These are phyloP conservation scores for Cremastinae sp. DNA, from an alignment of 2,888 invertebrate genomes.

Conservation along the genomic window DNA sequence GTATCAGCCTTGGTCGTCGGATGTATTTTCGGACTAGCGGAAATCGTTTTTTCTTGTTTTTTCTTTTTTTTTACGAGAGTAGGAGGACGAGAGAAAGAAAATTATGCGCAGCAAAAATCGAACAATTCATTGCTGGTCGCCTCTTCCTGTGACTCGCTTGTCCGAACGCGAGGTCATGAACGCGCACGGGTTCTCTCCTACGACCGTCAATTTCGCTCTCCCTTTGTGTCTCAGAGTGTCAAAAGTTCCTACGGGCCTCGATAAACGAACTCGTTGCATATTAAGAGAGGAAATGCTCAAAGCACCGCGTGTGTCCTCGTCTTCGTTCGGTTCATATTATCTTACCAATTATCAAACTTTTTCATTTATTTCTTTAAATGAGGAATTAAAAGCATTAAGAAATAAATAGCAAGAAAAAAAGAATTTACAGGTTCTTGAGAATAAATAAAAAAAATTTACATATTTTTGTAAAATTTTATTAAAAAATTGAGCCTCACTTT, in stretches of 20 bases:
- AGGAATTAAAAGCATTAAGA: too few species aligned
- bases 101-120: conserved; percentile 22
- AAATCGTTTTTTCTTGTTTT: conserved; percentile 17
- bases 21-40: conserved; percentile 8
- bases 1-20: conserved; percentile 6
- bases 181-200: conserved; percentile 46
- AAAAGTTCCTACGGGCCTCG: conserved; percentile 67
- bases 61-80: background rate
- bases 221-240: conserved; percentile 64
- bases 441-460: too few species aligned
- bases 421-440: too few species aligned
- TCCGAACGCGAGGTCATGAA: conserved; percentile 60
- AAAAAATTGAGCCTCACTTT: too few species aligned
- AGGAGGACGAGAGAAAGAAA: conserved; percentile 5
- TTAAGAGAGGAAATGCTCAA: conserved; percentile 75
- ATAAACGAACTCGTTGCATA: conserved; percentile 74
- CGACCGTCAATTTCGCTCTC: conserved; percentile 47
- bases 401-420: too few species aligned
- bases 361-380: background rate
- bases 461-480: too few species aligned
- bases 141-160: conserved; percentile 54
- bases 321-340: conserved; percentile 24
- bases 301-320: conserved; percentile 64
- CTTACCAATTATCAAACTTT: conserved; percentile 2
- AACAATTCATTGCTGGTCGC: conserved; percentile 42